Evolutionary conservation across 2,888 invertebrate species (phyloP), one percentile per base, ranked within the genome.

Genomic region (Cephus nigrinus): DNA sequence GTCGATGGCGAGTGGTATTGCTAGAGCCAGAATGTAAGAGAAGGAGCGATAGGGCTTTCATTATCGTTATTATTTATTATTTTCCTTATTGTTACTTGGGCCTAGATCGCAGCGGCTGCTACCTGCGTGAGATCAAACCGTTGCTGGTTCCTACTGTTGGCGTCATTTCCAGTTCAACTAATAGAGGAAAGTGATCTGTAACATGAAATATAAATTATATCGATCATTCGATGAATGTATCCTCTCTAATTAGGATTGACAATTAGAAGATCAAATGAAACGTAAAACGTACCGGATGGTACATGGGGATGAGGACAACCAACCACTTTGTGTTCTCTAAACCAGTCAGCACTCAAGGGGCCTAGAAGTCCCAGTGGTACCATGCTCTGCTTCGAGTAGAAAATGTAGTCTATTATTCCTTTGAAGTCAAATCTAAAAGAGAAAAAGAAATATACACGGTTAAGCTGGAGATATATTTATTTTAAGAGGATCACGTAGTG

Each of bases 341-440:
- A 94, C 98, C 98, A 98, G 82, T 97, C 97, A 86, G 96, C 95
- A 82, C 98, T 98, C 78, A 99, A 93, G 1, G 99, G 98, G 1
- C 99, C 99, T 77, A 99, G 93, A 77, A 99, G 94, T 78, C 99
- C 99, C 80, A 99, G 93, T 35, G 98, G 97, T 87, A 96, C 97
- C 97, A 99, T 97, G 90, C 97, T 96, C 91, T 97, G 96, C 91
- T 97, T 97, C 84, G 98, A 97, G 92, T 97, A 98, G 94, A 99
- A 99, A 92, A 99, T 98, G 94, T 99, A 99, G 93, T 99, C 99
- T 91, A 99, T 99, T 92, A 99, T 98, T 86, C 99, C 99, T 93
- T 99, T 98, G 93, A 99, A 99, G 92, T 99, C 99, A 93, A 98
- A 98, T 90, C 98, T 98, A 94, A 71, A 94, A 93, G 78, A 83